Evolutionary conservation across 2,888 invertebrate genomes (phyloP).

Genomic region (Ernsta delagoae): DNA sequence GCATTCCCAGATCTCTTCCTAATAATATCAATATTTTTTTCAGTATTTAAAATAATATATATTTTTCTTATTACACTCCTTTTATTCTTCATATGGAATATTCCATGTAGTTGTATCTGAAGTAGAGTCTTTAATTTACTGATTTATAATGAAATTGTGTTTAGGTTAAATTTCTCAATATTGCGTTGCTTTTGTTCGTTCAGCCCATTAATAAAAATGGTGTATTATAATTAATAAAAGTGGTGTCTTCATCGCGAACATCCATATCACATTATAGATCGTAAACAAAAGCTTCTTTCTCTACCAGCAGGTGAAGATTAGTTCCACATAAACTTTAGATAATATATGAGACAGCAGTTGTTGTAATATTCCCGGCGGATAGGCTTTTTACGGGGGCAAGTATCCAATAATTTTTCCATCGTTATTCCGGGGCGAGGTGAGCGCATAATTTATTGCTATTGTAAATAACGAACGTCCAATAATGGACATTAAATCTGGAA

Average conservation of each 20-base stretch:
- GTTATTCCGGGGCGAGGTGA: conserved; percentile 44
- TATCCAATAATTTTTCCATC: conserved; percentile 42
- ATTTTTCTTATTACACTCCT: no score
- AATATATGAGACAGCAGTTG: conserved; percentile 39
- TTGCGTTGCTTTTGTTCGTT: no score
- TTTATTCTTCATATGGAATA: no score
- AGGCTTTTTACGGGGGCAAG: conserved; percentile 40
- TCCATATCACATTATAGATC: background rate
- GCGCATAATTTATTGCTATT: conserved; percentile 47
- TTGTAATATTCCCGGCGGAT: conserved; percentile 41
- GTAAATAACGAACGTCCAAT: conserved; percentile 51
- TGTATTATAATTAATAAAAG: no score
- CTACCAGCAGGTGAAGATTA: conserved; percentile 28
- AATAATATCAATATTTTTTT: no score
- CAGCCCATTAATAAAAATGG: no score
- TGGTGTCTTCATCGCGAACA: background rate
- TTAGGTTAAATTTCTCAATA: no score
- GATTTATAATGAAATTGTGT: no score
- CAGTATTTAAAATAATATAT: no score
- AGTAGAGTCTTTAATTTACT: no score
- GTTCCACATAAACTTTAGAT: conserved; percentile 31
- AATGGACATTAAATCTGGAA: conserved; percentile 48
- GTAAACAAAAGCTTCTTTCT: conserved; percentile 5
- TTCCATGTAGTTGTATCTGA: no score
- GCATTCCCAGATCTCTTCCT: no score